Base-by-base conservation (phyloP, 2,888 invertebrate species). In the Halictus quadricinctus region DNA sequence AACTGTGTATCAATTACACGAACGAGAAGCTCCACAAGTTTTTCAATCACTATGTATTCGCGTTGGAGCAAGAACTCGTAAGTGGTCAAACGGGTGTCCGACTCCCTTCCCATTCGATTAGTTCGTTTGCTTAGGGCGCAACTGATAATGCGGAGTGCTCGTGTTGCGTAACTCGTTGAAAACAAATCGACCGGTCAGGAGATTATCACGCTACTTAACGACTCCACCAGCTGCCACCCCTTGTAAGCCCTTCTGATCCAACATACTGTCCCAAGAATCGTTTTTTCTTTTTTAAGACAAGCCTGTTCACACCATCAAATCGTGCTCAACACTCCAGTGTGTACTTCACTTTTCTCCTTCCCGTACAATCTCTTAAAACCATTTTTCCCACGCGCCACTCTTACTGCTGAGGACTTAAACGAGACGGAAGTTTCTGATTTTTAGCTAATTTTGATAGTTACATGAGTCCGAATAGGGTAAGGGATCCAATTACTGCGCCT, bases 11-110 rank as follows among this genome's bases (percentile, higher is more conserved):
- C 88, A 98, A 98, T 95, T 98, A 98, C 95, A 98, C 98, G 0
- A 98, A 98, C 93, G 98, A 98, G 94, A 98, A 98, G 94, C 95
- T 98, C 58, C 98, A 98, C 94, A 98, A 98, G 95, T 98, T 99
- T 95, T 99, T 99, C 95, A 99, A 99, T 95, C 98, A 99, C 94
- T 98, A 99, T 93, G 98, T 99, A 46, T 99, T 99, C 93, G 98
- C 98, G 1, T 94, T 99, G 88, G 99, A 99, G 94, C 98, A 98
- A 95, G 98, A 98, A 95, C 97, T 98, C 93, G 98, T 98, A 95
- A 97, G 98, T 96, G 18, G n/a, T 41, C 46, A 18, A 46, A 29
- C 43, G n/a, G 5, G 46, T 58, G n/a, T 43, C 41, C 50, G 29
- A 7, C 43, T 48, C 7, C 13, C 25, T 74, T 18, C 18, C n/a